Base-by-base conservation (phyloP, 2,797 vertebrate genomes). In the Sebastolobus alascanus region DNA sequence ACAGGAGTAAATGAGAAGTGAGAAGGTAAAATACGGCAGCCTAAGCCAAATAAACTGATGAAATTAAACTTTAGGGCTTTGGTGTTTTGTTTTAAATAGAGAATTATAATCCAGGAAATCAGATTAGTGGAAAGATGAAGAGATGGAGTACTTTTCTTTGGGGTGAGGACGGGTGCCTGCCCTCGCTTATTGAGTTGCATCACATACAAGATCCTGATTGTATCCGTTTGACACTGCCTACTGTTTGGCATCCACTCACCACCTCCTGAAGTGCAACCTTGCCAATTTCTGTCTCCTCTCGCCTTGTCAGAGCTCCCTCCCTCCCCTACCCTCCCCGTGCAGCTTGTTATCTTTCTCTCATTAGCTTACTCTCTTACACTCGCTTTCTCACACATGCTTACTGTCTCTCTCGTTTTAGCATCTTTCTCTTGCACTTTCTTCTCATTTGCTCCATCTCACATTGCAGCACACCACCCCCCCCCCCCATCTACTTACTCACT, bases 181-280 rank as follows among this genome's bases (percentile, higher is more conserved):
- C 61, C 68, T 68, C 2, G 4, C 37, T 84, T 78, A 77, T 83
- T 83, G 71, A 88, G 87, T 80, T 84, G 87, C 83, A 84, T 87
- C 79, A 77, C 88, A 68, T 33, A 16, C 69, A 6, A 63, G 73
- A 84, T 88, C 55, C 31, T 61, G 46, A 43, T 85, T 85, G 82
- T 66, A 76, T 90, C 38, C 83, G 63, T 87, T 87, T 92, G 85
- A 90, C 79, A 77, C 84, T 70, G 75, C 82, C 72, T 82, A 55
- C 87, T 78, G 84, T 87, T 91, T 87, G 83, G 86, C 88, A 84
- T 89, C 87, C 60, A 85, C 80, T 90, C 93, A 81, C 88, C 91
- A 86, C 91, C 90, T 93, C 83, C 83, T 22, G 65, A 88, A 90
- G 87, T 92, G 90, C 84, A 83, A 75, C 87, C 79, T 29, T 83